phyloP scores from a whole-genome alignment of 2,113 vertebrate species.

The Ophiodon elongatus region DNA sequence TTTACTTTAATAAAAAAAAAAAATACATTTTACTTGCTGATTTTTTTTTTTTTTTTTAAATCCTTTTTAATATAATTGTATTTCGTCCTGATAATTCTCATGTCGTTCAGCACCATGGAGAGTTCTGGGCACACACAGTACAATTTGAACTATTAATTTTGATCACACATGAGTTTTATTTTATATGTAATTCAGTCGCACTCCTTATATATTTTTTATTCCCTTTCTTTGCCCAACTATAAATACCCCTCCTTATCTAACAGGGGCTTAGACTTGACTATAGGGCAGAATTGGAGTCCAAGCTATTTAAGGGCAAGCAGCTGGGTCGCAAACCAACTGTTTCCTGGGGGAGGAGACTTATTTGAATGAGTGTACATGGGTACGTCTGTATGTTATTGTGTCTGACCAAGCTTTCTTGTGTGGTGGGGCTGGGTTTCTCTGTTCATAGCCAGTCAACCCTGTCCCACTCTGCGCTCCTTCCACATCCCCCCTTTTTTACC shows the following conservation, averaged over 20 bases:
- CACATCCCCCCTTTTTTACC: slow-evolving; percentile 43
- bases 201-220: slow-evolving; percentile 27
- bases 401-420: slow-evolving; percentile 43
- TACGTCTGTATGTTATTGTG: slow-evolving; percentile 43
- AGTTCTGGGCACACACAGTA: slow-evolving; percentile 53
- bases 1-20: background rate
- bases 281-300: slow-evolving; percentile 33
- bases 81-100: slow-evolving; percentile 6
- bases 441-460: slow-evolving; percentile 78
- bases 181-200: background rate
- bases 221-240: background rate
- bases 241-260: slow-evolving; percentile 5
- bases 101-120: slow-evolving; percentile 66
- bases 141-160: slow-evolving; percentile 25
- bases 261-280: slow-evolving; percentile 6
- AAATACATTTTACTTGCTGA: background rate
- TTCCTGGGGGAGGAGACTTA: slow-evolving; percentile 59
- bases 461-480: slow-evolving; percentile 65
- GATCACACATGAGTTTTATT: background rate
- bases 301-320: slow-evolving; percentile 65
- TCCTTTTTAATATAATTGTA: slow-evolving; percentile 4
- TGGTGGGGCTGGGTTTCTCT: slow-evolving; percentile 53
- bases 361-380: slow-evolving; percentile 60
- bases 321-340: slow-evolving; percentile 62
- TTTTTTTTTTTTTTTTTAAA: background rate